Base-by-base conservation (phyloP, 2,797 vertebrate genomes). In the Spinus pinus region DNA sequence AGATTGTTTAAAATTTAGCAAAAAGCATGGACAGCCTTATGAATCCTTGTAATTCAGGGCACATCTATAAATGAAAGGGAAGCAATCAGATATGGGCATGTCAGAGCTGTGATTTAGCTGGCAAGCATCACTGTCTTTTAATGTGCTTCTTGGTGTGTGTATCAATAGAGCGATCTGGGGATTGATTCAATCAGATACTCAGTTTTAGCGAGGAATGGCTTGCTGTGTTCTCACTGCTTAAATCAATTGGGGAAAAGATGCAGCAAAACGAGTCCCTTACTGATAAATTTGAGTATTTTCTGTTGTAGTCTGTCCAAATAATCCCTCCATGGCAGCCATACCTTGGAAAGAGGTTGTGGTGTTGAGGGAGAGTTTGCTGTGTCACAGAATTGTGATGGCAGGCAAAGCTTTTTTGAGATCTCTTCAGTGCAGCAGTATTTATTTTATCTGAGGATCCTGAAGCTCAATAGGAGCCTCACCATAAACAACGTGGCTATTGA, bases 91-190 rank as follows among this genome's bases (percentile, higher is more conserved):
- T 83, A 30, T 54, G 46, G 31, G 35, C 85, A 47, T 50, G 69
- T 74, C 69, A 81, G 58, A 86, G 47, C 86, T 65, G 74, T 47
- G 70, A 70, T 81, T 88, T 89, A 86, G 41, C 83, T 93, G 89
- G 74, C 78, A 80, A 86, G 39, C 50, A 35, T 81, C 77, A 35
- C 39, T 88, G 65, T 81, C 54, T 88, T 66, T 61, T 74, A 61
- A 74, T 53, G 35, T 77, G 31, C 35, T 81, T 21, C 62, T 86
- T 86, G 47, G 50, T 81, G 47, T 93, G 24, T 54, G 6, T 75
- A 58, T 54, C 66, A 50, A 30, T 44, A 51, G 90, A 33, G 20
- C 22, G 54, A 72, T 78, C 39, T 14, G 22, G 47, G 51, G 41
- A 70, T 83, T 64, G 83, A 70, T 90, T 81, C 37, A 81, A 88